phyloP scores from a whole-genome alignment of 1,140 invertebrate genomes.

The Leguminivora glycinivorella region DNA sequence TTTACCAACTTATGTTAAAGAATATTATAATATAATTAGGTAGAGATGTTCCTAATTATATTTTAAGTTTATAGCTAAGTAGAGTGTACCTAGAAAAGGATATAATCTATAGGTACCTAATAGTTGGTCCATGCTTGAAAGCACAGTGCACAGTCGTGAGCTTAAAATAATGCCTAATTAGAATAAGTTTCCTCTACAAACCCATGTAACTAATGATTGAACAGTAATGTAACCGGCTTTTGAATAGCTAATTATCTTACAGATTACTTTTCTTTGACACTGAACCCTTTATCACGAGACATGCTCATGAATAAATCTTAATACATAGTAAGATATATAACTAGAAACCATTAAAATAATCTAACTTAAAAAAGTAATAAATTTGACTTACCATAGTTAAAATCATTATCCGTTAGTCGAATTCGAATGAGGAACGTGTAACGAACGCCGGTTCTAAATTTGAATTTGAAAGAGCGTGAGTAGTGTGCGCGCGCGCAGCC shows the following conservation, averaged over 20 bases:
- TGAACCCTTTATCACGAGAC: conserved; percentile 10
- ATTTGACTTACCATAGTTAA: conserved; percentile 49
- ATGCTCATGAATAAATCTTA: conserved; percentile 19
- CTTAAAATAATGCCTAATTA: not conserved
- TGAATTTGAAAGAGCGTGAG: conserved; percentile 33
- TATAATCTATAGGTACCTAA: no score
- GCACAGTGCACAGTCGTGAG: not conserved
- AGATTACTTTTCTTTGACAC: conserved; percentile 10
- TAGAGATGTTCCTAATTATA: no score
- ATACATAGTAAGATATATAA: conserved; percentile 2
- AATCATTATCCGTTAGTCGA: conserved; percentile 60
- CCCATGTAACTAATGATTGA: not conserved
- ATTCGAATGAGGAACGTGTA: conserved; percentile 60
- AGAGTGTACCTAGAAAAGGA: no score
- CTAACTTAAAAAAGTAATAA: not conserved
- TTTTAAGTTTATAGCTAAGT: no score
- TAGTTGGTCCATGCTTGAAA: not conserved
- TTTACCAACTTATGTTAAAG: not conserved
- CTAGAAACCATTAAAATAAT: conserved; percentile 4
- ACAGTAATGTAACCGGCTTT: conserved; percentile 16
- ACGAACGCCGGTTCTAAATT: conserved; percentile 41
- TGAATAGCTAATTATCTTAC: conserved; percentile 24
- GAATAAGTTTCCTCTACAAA: not conserved
- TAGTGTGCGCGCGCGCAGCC: conserved; percentile 53
- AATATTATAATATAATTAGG: no score